Evolutionary conservation across 2,888 invertebrate species (phyloP).

Genomic region (Drosophila trichaetosa): DNA sequence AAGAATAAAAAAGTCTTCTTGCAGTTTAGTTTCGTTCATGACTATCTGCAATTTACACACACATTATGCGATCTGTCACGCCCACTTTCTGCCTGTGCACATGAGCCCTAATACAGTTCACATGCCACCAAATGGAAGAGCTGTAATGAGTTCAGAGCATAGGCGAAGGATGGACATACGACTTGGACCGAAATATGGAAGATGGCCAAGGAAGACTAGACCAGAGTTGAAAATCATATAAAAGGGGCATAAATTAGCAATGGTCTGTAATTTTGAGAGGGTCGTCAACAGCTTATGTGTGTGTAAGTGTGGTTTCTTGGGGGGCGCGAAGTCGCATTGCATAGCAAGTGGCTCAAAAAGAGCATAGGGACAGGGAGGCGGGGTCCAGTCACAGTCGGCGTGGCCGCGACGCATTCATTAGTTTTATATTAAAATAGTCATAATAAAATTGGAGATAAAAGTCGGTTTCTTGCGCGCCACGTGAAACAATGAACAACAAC

Average conservation of each 20-base stretch:
- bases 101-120: slow-evolving; percentile 48
- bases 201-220: slow-evolving; percentile 19
- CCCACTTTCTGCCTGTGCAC: slow-evolving; percentile 46
- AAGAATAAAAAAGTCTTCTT: slow-evolving; percentile 1
- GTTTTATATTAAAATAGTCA: slow-evolving; percentile 80
- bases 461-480: slow-evolving; percentile 50
- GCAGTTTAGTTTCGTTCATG: slow-evolving; percentile 38
- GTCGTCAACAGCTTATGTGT: slow-evolving; percentile 70
- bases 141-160: slow-evolving; percentile 35
- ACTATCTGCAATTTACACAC: slow-evolving; percentile 42
- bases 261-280: slow-evolving; percentile 79
- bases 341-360: slow-evolving; percentile 30
- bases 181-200: slow-evolving; percentile 16
- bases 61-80: slow-evolving; percentile 58
- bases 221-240: slow-evolving; percentile 69
- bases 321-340: slow-evolving; percentile 42
- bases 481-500: slow-evolving; percentile 65
- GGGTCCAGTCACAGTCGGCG: slow-evolving; percentile 60
- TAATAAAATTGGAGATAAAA: slow-evolving; percentile 78
- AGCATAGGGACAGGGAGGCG: background rate
- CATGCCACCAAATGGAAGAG: slow-evolving; percentile 17
- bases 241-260: slow-evolving; percentile 80
- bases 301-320: slow-evolving; percentile 31
- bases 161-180: slow-evolving; percentile 30
- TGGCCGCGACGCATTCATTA: slow-evolving; percentile 77